Conservation (phyloP, 1,140 invertebrate genomes). For the Drosophila triauraria region DNA sequence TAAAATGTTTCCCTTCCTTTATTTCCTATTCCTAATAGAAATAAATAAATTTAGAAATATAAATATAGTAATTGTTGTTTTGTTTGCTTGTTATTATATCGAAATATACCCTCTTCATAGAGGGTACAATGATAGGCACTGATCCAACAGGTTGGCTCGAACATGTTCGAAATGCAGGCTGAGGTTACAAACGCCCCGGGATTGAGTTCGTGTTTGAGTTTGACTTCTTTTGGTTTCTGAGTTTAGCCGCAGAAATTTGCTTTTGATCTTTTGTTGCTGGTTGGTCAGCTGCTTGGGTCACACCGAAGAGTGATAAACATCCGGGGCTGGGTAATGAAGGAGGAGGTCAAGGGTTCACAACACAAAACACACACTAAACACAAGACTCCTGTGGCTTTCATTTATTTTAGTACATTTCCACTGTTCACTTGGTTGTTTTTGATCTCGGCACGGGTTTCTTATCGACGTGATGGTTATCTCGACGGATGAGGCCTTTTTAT, state of each 20-base stretch:
- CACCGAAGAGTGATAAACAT: conserved; percentile 54
- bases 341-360: not conserved
- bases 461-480: conserved; percentile 66
- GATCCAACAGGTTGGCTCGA: conserved; percentile 40
- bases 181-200: conserved; percentile 5
- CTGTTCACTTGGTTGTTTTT: conserved; percentile 40
- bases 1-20: not conserved
- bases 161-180: conserved; percentile 42
- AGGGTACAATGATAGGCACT: not conserved
- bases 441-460: conserved; percentile 31
- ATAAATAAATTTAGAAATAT: not conserved
- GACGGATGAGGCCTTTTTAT: conserved; percentile 51
- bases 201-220: conserved; percentile 38
- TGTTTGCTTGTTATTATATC: not conserved
- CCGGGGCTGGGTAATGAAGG: not conserved
- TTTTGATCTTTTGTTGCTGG: conserved; percentile 33
- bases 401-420: conserved; percentile 30
- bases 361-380: conserved; percentile 9
- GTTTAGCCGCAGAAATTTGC: conserved; percentile 55
- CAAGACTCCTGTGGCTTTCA: conserved; percentile 14
- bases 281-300: conserved; percentile 52
- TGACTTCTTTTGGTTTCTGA: conserved; percentile 32
- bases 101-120: not conserved
- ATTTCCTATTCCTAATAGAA: not conserved
- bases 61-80: not conserved